Evolutionary conservation across 2,113 vertebrate genomes (phyloP), one percentile per base, ranked within the genome.

Genomic region (Pimephales promelas): DNA sequence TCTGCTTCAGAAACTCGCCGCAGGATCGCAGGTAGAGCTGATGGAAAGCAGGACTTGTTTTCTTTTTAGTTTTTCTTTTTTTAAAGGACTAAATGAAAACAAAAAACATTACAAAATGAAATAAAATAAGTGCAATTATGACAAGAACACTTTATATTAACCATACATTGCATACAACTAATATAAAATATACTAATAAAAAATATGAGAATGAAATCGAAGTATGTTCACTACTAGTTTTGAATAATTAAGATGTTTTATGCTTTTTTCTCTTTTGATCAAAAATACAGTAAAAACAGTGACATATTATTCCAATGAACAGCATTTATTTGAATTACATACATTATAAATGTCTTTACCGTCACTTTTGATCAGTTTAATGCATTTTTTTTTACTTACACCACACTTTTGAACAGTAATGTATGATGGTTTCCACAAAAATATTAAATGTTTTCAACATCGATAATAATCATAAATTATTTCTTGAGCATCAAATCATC

Each of bases 11-110:
- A 45, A 71, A 0, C 43, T 22, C 40, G 31, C 64, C 31, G 31
- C 86, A 81, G 45, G 84, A 85, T 84, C 86, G 88, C 93, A 91
- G 92, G 92, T 94, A 91, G 82, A 0, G 79, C 89, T 70, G 43
- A 43, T 76, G 87, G 40, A 9, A 34, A 4, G 3, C 31, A 34
- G 40, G 40, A 40, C 8, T 64, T 28, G 26, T 31, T 83, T 84
- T 80, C 61, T 31, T 10, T 61, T 14, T 1, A 6, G 1, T 10
- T 9, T 57, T 6, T 10, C 31, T 4, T 34, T 22, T 22, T 36
- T 36, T 10, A 59, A 45, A 24, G 13, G 24, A 61, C 4, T 61
- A 14, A 62, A 28, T 2, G 26, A 26, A 2, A 18, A 64, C 14
- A 64, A 1, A 18, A 64, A 64, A 64, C 14, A 64, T 34, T 62